Evolutionary conservation across 2,113 vertebrate genomes (phyloP).

Genomic region (Mirounga angustirostris): DNA sequence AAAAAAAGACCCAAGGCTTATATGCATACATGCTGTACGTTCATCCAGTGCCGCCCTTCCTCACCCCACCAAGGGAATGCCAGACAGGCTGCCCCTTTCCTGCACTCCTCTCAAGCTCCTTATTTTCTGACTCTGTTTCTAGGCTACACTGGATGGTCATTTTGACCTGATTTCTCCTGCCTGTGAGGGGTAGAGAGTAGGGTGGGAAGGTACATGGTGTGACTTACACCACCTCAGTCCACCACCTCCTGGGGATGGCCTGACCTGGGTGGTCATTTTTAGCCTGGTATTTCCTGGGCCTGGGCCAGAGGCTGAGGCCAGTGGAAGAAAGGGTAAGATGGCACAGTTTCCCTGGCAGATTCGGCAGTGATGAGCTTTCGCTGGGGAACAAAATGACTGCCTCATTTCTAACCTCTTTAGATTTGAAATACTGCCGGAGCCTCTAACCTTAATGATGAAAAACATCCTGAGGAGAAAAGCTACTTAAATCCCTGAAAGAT

Average conservation of each 20-base stretch:
- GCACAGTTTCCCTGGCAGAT: conserved; percentile 42
- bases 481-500: conserved; percentile 21
- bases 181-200: background rate
- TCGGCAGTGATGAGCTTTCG: conserved; percentile 51
- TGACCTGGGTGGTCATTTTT: conserved; percentile 79
- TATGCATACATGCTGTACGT: conserved; percentile 64
- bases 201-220: conserved; percentile 60
- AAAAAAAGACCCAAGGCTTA: conserved; percentile 66
- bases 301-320: conserved; percentile 51
- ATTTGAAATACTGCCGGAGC: background rate
- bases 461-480: conserved; percentile 53
- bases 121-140: conserved; percentile 9
- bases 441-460: conserved; percentile 57
- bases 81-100: background rate
- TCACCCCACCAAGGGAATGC: background rate
- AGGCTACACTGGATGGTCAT: background rate
- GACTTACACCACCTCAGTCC: conserved; percentile 39
- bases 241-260: conserved; percentile 68
- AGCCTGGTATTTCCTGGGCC: conserved; percentile 77
- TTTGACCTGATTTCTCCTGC: conserved; percentile 45
- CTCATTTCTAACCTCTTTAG: conserved; percentile 57
- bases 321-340: conserved; percentile 59
- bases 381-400: conserved; percentile 35
- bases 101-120: background rate
- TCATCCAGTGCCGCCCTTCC: conserved; percentile 26